A percentile compares a stretch with the other conserved stretches of the same genome.
These are phyloP conservation scores for Enhydra lutris DNA, from an alignment of 2,113 vertebrate genomes.

Conservation along the genomic window DNA sequence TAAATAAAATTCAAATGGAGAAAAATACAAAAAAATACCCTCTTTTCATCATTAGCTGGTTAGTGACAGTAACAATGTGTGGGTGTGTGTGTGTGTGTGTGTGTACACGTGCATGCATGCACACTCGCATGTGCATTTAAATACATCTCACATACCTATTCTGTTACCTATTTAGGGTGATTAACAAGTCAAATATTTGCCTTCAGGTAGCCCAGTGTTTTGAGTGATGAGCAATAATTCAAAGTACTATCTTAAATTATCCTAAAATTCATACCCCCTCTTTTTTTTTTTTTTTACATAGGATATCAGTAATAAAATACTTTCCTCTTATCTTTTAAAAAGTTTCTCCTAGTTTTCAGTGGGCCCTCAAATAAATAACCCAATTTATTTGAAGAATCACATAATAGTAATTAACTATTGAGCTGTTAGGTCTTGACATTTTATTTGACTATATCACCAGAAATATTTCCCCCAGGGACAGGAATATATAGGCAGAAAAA, in stretches of 20 bases:
- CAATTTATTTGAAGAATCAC: slow-evolving; percentile 60
- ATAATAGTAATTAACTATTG: slow-evolving; percentile 70
- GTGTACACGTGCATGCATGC: neutral
- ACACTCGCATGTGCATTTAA: neutral
- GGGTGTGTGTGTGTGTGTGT: neutral
- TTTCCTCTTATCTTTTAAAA: neutral
- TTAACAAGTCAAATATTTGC: neutral
- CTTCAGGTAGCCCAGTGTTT: neutral
- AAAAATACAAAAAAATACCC: neutral
- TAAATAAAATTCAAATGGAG: slow-evolving; percentile 35
- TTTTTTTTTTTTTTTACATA: neutral
- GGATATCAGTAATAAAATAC: neutral
- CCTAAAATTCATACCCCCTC: neutral
- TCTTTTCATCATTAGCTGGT: neutral
- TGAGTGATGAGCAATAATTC: neutral
- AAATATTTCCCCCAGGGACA: slow-evolving; percentile 68
- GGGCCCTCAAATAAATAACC: slow-evolving; percentile 31
- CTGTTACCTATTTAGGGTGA: neutral
- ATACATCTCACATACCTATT: neutral
- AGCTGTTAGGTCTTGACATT: slow-evolving; percentile 75
- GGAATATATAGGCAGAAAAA: slow-evolving; percentile 75
- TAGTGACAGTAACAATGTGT: neutral
- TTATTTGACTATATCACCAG: slow-evolving; percentile 69
- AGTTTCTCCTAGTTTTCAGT: slow-evolving; percentile 24
- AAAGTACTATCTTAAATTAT: neutral